phyloP scores from a whole-genome alignment of 2,888 invertebrate species.

The Gari tellinella region DNA sequence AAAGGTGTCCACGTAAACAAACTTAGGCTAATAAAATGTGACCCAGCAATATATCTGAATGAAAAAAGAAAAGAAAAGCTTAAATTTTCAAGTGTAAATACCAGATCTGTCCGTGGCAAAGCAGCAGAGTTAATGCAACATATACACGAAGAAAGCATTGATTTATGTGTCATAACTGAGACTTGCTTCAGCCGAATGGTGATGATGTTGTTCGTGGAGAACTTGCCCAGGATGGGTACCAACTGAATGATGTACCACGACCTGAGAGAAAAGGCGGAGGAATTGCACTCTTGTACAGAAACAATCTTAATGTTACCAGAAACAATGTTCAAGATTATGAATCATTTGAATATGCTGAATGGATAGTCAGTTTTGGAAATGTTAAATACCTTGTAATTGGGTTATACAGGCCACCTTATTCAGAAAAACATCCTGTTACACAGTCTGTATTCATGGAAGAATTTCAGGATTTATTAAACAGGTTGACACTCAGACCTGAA shows the following conservation, averaged over 20 bases:
- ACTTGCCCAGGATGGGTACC: slow-evolving; percentile 21
- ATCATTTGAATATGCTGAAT: too few relatives aligned
- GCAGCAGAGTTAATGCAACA: slow-evolving; percentile 36
- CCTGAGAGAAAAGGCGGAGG: slow-evolving; percentile 25
- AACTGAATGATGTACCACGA: slow-evolving; percentile 32
- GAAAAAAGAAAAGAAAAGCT: slow-evolving; percentile 20
- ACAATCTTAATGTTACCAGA: slow-evolving; percentile 27
- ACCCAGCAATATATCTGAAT: slow-evolving; percentile 18
- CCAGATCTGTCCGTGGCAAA: slow-evolving; percentile 34
- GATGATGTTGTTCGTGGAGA: slow-evolving; percentile 37
- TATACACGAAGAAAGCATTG: slow-evolving; percentile 35
- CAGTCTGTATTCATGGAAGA: slow-evolving; percentile 27
- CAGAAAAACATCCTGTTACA: slow-evolving; percentile 32
- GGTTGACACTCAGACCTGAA: slow-evolving; percentile 10
- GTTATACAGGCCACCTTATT: too few relatives aligned
- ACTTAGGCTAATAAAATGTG: slow-evolving; percentile 18
- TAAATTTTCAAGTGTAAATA: slow-evolving; percentile 31
- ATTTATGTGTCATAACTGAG: slow-evolving; percentile 28
- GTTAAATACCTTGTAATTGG: too few relatives aligned
- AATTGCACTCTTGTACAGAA: slow-evolving; percentile 16
- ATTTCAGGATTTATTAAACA: slow-evolving; percentile 33
- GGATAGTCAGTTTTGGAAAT: too few relatives aligned
- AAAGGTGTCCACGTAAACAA: slow-evolving; percentile 32
- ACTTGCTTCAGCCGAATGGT: slow-evolving; percentile 33
- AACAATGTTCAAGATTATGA: too few relatives aligned